Percentiles rank a stretch among this genome's conserved stretches.
Evolutionary conservation across 2,888 invertebrate genomes (phyloP).

Genomic region (Rhopalosiphum nymphaeae): DNA sequence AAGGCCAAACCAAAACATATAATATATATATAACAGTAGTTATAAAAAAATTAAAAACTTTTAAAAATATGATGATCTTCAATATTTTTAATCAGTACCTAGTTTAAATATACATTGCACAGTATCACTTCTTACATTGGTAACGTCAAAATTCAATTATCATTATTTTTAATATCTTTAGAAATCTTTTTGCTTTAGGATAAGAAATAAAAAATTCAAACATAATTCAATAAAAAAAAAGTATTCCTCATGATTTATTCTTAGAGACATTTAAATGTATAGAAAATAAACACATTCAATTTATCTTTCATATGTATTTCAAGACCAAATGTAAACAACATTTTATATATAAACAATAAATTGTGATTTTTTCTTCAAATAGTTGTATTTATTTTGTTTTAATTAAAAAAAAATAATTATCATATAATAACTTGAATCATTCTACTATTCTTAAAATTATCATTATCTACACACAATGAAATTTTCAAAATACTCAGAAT

Average conservation of each 20-base stretch:
- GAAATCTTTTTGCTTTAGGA: not conserved
- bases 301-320: too few relatives aligned
- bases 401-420: too few relatives aligned
- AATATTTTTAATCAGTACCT: not conserved
- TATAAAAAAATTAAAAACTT: not conserved
- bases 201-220: not conserved
- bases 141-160: not conserved
- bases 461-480: not conserved
- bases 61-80: not conserved
- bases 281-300: too few relatives aligned
- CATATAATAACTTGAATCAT: too few relatives aligned
- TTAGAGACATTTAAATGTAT: too few relatives aligned
- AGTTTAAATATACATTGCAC: not conserved
- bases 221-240: not conserved
- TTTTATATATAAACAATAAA: too few relatives aligned
- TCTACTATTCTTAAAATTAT: too few relatives aligned
- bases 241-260: not conserved
- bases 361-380: too few relatives aligned
- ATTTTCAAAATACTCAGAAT: not conserved
- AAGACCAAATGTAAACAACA: too few relatives aligned
- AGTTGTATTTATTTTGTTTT: too few relatives aligned
- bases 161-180: not conserved
- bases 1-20: not conserved
- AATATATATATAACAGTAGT: not conserved
- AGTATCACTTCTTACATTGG: not conserved